A percentile compares a stretch with the other conserved stretches of the same genome.
Evolutionary conservation across 2,888 invertebrate genomes (phyloP).

Genomic region (Mycalesis mineus): DNA sequence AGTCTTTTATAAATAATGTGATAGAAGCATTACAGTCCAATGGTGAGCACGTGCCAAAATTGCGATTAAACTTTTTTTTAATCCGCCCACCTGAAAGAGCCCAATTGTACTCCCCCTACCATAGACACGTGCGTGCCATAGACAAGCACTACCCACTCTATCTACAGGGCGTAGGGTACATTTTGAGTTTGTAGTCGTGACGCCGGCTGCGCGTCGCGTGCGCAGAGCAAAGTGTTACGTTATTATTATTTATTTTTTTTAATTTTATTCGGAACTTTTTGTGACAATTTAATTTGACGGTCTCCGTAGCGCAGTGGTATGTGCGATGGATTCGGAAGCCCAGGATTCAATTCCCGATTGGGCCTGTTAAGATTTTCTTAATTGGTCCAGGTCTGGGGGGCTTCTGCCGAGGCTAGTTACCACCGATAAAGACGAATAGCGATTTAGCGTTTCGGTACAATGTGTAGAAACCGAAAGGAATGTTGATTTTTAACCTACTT

Average conservation of each 20-base stretch:
- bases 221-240: constrained; percentile 21
- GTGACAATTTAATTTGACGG: not conserved
- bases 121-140: constrained; percentile 16
- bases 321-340: too few relatives aligned
- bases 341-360: too few relatives aligned
- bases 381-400: not conserved
- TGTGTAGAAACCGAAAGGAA: too few relatives aligned
- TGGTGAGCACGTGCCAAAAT: constrained; percentile 5
- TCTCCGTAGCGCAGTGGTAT: too few relatives aligned
- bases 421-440: too few relatives aligned
- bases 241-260: not conserved
- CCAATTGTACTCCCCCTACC: constrained; percentile 26
- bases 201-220: constrained; percentile 20
- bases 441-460: too few relatives aligned
- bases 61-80: not conserved
- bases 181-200: not conserved
- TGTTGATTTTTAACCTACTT: too few relatives aligned
- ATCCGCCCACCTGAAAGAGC: constrained; percentile 18
- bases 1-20: too few relatives aligned
- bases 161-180: not conserved
- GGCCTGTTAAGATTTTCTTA: too few relatives aligned
- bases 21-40: too few relatives aligned
- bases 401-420: too few relatives aligned
- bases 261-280: not conserved
- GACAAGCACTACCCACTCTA: not conserved